Evolutionary conservation across 1,140 invertebrate genomes (phyloP).

Genomic region (Drosophila takahashii): DNA sequence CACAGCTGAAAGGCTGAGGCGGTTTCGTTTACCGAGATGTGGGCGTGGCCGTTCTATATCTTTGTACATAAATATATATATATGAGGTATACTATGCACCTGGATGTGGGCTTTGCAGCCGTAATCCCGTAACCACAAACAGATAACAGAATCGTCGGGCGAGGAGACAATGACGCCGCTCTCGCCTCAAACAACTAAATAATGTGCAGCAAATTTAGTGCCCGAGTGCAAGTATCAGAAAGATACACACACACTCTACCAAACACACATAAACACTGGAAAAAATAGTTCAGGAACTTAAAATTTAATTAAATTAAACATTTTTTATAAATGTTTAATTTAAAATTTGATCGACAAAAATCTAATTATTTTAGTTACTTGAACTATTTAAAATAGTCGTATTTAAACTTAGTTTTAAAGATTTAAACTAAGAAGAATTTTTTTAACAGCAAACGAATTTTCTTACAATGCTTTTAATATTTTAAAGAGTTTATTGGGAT

Average conservation of each 20-base stretch:
- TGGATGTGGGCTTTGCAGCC: conserved; percentile 46
- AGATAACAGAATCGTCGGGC: conserved; percentile 66
- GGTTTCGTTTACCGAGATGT: conserved; percentile 28
- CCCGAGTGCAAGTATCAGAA: conserved; percentile 19
- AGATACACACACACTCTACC: conserved; percentile 47
- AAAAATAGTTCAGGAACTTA: too few relatives aligned
- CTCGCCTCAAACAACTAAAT: conserved; percentile 73
- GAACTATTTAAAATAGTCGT: too few relatives aligned
- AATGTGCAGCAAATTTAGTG: conserved; percentile 77
- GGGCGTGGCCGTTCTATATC: conserved; percentile 10
- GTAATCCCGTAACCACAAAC: conserved; percentile 72
- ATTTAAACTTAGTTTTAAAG: too few relatives aligned
- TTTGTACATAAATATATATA: not conserved
- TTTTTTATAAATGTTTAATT: too few relatives aligned
- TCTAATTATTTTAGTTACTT: too few relatives aligned
- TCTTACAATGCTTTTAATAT: not conserved
- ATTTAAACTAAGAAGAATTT: too few relatives aligned
- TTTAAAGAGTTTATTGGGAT: not conserved
- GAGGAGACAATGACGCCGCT: conserved; percentile 52
- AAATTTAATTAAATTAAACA: too few relatives aligned
- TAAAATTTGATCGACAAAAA: too few relatives aligned
- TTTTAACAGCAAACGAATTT: too few relatives aligned
- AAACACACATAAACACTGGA: conserved; percentile 1
- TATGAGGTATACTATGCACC: not conserved
- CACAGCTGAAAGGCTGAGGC: conserved; percentile 23